Evolutionary conservation across 2,113 vertebrate genomes (phyloP), one percentile per base, ranked within the genome.

Genomic region (Heterotilapia buettikoferi): DNA sequence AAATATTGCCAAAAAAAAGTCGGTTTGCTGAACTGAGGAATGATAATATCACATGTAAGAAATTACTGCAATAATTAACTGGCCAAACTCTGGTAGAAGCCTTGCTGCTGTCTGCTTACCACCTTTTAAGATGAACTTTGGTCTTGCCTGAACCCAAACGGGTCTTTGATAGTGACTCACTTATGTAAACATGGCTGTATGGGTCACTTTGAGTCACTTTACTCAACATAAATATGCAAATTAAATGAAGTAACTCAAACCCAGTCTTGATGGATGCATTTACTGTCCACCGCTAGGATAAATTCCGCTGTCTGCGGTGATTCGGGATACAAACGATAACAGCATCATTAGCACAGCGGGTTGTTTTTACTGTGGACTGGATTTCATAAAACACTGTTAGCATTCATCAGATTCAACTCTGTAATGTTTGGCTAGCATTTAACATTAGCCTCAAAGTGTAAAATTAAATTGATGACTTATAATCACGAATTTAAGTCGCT

Each of bases 71-170:
- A 10, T 2, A 73, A 73, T 26, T 16, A 45, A 43, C 38, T 3
- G 8, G 1, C 9, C 38, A 71, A 43, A 24, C 66, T 43, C 0
- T 6, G 66, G 66, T 71, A 71, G n/a, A 24, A 24, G 66, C 36
- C 1, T 71, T 24, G 5, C n/a, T 71, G 66, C 66, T 2, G 36
- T 24, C 66, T 43, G n/a, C 12, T 71, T 0, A 24, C 5, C n/a
- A 1, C n/a, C 38, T 43, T 73, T 45, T 0, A 26, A 45, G 68
- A 0, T 14, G 11, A 71, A 6, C 11, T 26, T 26, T 26, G 38
- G 21, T 16, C 13, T 2, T 45, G 38, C n/a, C 36, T 24, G 38
- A 14, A 24, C 66, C 0, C n/a, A 26, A 68, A 1, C 38, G 7
- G 38, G 3, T 18, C 68, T 73, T 26, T 45, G 14, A 26, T 73